Evolutionary conservation across 2,797 vertebrate genomes (phyloP), one percentile per base, ranked within the genome.

Genomic region (Channa striata): DNA sequence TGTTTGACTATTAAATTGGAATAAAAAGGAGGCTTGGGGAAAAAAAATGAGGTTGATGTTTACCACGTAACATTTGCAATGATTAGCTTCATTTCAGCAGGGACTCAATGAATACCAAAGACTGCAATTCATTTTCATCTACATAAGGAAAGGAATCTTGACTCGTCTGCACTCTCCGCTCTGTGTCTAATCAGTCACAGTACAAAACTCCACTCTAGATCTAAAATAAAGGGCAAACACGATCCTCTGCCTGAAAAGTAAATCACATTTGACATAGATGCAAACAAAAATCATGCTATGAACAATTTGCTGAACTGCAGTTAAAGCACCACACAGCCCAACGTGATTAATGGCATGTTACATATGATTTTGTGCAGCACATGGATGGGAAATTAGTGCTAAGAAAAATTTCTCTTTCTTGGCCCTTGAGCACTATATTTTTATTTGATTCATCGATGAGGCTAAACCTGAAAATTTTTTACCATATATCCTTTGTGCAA

Each of bases 51-150:
- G 83, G 81, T 80, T 68, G 64, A 65, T 83, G 82, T 90, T 91
- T 90, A 86, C 86, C 82, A 74, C 86, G 87, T 85, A 84, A 84
- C 75, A 87, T 88, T 85, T 85, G 84, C 73, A 70, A 49, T 57
- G 52, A 85, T 87, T 87, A 84, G 59, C 83, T 74, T 88, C 80
- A 51, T 80, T 85, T 82, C 78, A 78, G 72, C 39, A 23, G 51
- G 40, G 80, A 82, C 77, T 84, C 84, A 71, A 77, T 86, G 90
- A 88, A 92, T 90, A 87, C 64, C 78, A 90, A 91, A 86, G 82
- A 80, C 74, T 8, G 64, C 51, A 19, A 78, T 86, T 89, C 62
- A 65, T 84, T 87, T 86, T 65, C 79, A 85, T 87, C 84, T 68
- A 44, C 80, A 80, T 65, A 39, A 64, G 59, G 44, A 75, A 59